Percentiles rank a stretch among this genome's conserved stretches.
phyloP scores from a whole-genome alignment of 2,113 vertebrate genomes.

The Paratilapia polleni region DNA sequence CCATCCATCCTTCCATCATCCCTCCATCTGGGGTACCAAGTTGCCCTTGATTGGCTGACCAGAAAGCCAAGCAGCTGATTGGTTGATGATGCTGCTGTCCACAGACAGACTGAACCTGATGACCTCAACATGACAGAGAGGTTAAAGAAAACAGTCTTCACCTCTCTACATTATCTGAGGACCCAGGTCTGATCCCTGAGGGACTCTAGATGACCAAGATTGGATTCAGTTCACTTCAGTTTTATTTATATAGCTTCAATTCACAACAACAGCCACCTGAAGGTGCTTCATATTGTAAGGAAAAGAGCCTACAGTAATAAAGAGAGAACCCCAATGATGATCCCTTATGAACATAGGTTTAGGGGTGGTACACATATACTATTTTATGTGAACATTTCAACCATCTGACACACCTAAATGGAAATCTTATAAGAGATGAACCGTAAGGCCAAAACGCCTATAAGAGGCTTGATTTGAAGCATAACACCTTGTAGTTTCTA shows the following conservation, averaged over 20 bases:
- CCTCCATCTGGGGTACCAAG: neutral
- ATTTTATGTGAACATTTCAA: too few relatives aligned
- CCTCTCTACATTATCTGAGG: neutral
- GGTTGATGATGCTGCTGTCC: neutral
- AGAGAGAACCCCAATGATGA: too few relatives aligned
- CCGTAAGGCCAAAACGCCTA: too few relatives aligned
- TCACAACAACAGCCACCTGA: too few relatives aligned
- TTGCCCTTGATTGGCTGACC: neutral
- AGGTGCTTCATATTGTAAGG: too few relatives aligned
- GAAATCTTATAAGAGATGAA: too few relatives aligned
- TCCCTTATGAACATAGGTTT: too few relatives aligned
- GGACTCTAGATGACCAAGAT: neutral
- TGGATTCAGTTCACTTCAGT: neutral
- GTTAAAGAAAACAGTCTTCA: neutral
- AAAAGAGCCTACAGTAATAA: too few relatives aligned
- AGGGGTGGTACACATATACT: too few relatives aligned
- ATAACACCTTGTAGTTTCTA: too few relatives aligned
- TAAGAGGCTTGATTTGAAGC: too few relatives aligned
- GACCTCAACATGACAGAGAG: neutral
- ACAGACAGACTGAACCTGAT: slow-evolving; percentile 28
- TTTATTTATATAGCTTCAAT: neutral
- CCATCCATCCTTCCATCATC: neutral
- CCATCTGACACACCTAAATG: too few relatives aligned
- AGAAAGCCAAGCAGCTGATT: neutral
- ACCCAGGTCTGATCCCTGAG: neutral